Evolutionary conservation across 2,113 vertebrate species (phyloP).

Genomic region (Psophia crepitans): DNA sequence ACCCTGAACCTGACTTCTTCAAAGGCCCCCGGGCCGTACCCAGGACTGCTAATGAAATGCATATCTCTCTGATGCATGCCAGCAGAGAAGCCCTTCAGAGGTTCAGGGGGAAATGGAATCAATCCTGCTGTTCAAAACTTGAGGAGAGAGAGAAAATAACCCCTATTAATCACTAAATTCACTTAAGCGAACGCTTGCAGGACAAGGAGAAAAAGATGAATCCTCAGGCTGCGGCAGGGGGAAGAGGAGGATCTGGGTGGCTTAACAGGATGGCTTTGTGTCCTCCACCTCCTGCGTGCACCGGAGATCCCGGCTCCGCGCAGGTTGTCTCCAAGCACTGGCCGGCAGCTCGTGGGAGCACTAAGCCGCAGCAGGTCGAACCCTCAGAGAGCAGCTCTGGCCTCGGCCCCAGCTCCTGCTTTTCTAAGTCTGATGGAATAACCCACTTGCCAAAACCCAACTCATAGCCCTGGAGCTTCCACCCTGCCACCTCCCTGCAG

Average conservation of each 20-base stretch:
- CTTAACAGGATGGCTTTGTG: rapidly evolving
- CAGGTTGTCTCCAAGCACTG: not conserved
- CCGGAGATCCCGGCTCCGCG: not conserved
- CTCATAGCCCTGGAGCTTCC: not conserved
- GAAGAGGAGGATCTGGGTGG: not conserved
- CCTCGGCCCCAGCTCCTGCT: not conserved
- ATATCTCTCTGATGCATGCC: not conserved
- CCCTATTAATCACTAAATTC: not conserved
- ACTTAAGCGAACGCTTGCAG: not conserved
- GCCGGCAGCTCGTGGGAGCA: rapidly evolving
- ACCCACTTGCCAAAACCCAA: not conserved
- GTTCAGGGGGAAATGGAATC: not conserved
- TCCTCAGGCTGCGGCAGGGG: not conserved
- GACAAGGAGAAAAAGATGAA: not conserved
- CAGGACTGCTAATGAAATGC: not conserved
- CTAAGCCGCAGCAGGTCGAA: not conserved
- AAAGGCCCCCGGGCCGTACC: not conserved
- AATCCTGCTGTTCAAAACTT: not conserved
- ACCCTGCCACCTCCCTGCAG: not conserved
- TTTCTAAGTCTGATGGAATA: not conserved
- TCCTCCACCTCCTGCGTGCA: rapidly evolving
- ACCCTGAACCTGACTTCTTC: not conserved
- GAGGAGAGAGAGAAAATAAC: not conserved
- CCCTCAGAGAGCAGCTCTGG: not conserved
- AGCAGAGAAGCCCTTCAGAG: not conserved